These are phyloP conservation scores for Thera obeliscata DNA, from an alignment of 2,888 invertebrate genomes.

Conservation along the genomic window DNA sequence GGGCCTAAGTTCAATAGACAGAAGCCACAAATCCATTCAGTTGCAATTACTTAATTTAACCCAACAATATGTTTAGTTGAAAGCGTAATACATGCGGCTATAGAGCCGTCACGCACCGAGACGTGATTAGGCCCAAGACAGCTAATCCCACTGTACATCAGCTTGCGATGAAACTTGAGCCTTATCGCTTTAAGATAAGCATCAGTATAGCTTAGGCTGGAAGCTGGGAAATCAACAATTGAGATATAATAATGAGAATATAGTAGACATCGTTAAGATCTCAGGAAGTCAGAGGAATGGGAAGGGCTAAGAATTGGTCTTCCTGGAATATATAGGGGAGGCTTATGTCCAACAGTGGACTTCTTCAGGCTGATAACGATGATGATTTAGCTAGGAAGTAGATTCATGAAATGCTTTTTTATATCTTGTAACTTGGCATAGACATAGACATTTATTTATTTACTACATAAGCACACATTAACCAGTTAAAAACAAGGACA, in stretches of 20 bases:
- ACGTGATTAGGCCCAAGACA: slow-evolving; percentile 22
- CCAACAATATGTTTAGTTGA: slow-evolving; percentile 22
- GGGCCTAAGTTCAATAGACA: slow-evolving; percentile 6
- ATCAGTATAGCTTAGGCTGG: background rate
- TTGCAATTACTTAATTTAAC: slow-evolving; percentile 17
- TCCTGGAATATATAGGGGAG: no score
- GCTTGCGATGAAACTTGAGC: slow-evolving; percentile 1
- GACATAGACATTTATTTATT: no score
- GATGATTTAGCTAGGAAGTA: no score
- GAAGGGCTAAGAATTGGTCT: no score
- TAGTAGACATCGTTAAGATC: no score
- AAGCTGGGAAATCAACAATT: background rate
- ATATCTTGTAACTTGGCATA: no score
- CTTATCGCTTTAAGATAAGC: background rate
- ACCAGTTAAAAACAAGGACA: no score
- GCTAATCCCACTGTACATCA: background rate
- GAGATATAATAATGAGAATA: background rate
- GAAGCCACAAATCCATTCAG: slow-evolving; percentile 7
- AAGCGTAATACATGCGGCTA: slow-evolving; percentile 17
- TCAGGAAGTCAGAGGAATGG: no score
- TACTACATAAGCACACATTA: no score
- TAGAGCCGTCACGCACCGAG: slow-evolving; percentile 21
- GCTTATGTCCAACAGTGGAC: no score
- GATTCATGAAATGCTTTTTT: no score
- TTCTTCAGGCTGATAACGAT: no score